A percentile compares a stretch with the other conserved stretches of the same genome.
Conservation (phyloP, 35 echinoderm and acorn worm species). For the Nesometra sesokonis region DNA sequence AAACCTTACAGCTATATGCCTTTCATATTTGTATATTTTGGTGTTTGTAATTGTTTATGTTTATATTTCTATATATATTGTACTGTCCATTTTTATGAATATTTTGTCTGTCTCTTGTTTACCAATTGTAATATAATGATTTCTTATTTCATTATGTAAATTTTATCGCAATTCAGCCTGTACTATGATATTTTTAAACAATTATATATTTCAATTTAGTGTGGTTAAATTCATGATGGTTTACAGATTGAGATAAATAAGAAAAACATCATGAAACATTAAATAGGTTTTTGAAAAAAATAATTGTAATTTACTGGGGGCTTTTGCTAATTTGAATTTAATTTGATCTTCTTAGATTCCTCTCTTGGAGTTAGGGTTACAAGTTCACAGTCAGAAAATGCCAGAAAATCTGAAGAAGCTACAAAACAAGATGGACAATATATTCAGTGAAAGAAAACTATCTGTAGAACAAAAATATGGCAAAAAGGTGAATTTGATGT, state of each 20-base stretch:
- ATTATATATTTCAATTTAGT: too few relatives aligned
- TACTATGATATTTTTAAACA: too few relatives aligned
- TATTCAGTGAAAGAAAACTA: constrained; percentile 69
- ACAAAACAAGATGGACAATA: constrained; percentile 92
- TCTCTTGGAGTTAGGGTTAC: constrained; percentile 62
- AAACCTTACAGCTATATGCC: too few relatives aligned
- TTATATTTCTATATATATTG: too few relatives aligned
- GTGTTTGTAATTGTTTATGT: too few relatives aligned
- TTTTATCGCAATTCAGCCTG: too few relatives aligned
- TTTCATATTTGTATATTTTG: too few relatives aligned
- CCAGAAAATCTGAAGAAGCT: constrained; percentile 69
- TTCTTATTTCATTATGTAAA: too few relatives aligned
- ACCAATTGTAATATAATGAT: too few relatives aligned
- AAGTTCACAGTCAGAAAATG: constrained; percentile 66
- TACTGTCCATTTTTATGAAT: too few relatives aligned
- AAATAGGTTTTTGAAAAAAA: background rate
- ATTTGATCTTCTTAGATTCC: constrained; percentile 43
- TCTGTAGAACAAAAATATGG: constrained; percentile 78
- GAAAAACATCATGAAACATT: background rate
- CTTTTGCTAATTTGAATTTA: background rate
- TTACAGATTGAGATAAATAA: background rate
- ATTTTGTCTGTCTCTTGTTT: too few relatives aligned
- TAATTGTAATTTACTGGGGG: background rate
- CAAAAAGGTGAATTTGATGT: constrained; percentile 53
- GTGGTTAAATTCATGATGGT: background rate